Evolutionary conservation across 92 coral and sea anemone genomes (phyloP).

Genomic region (Galaxea fascicularis): DNA sequence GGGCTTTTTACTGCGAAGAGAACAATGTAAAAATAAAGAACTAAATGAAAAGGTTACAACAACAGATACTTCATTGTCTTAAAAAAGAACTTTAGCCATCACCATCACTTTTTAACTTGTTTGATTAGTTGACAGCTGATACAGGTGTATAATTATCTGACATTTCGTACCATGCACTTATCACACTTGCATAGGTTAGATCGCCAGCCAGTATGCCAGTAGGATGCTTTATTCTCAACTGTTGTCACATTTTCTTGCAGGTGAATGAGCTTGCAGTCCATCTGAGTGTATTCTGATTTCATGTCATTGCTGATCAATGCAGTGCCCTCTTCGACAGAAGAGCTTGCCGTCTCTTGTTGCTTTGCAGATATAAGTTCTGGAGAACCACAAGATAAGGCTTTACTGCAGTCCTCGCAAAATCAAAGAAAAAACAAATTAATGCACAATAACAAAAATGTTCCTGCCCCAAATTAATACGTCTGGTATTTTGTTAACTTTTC

Average conservation of each 20-base stretch:
- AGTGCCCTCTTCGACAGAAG: constrained; percentile 1
- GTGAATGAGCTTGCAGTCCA: constrained; percentile 77
- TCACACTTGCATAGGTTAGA: constrained; percentile 83
- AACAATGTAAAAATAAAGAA: too few relatives aligned
- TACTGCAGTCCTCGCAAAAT: background rate
- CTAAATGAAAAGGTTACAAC: too few relatives aligned
- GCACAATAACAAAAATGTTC: background rate
- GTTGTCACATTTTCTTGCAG: constrained; percentile 64
- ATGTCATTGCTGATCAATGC: constrained; percentile 9
- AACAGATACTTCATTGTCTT: background rate
- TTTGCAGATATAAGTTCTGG: background rate
- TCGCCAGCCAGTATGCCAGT: constrained; percentile 95
- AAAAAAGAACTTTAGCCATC: background rate
- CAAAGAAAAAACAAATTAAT: background rate
- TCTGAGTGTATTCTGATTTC: constrained; percentile 3
- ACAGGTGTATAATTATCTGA: too few relatives aligned
- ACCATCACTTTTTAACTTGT: background rate
- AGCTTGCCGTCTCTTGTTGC: background rate
- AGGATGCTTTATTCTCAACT: constrained; percentile 60
- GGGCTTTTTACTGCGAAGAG: too few relatives aligned
- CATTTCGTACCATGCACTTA: constrained; percentile 74
- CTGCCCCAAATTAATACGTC: background rate
- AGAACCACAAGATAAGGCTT: background rate
- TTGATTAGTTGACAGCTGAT: too few relatives aligned
- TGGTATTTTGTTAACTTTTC: background rate